A percentile compares a stretch with the other conserved stretches of the same genome.
These are phyloP conservation scores for Harlomillsia oculata DNA, from an alignment of 1,140 invertebrate species.

Conservation along the genomic window DNA sequence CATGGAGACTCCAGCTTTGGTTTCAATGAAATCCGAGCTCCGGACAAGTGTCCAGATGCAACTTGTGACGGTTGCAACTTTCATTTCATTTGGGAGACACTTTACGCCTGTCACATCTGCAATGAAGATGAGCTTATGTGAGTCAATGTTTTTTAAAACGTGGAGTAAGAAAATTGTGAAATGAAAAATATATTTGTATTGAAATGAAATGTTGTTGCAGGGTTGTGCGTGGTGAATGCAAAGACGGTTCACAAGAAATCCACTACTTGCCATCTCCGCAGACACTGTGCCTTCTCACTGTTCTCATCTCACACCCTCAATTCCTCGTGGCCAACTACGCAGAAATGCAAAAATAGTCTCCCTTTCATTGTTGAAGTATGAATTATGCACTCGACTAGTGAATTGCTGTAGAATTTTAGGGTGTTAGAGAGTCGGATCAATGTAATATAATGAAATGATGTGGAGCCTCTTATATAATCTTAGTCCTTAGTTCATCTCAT, in stretches of 20 bases:
- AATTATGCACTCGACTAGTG: too few relatives aligned
- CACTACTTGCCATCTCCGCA: conserved; percentile 46
- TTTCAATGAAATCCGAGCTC: conserved; percentile 39
- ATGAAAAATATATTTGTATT: neutral
- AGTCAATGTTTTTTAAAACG: too few relatives aligned
- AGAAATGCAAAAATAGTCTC: conserved; percentile 38
- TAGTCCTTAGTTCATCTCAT: too few relatives aligned
- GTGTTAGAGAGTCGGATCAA: too few relatives aligned
- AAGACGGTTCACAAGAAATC: conserved; percentile 45
- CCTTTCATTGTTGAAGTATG: conserved; percentile 39
- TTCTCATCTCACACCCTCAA: too few relatives aligned
- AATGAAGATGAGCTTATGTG: conserved; percentile 43
- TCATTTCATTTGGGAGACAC: conserved; percentile 49
- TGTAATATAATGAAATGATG: too few relatives aligned
- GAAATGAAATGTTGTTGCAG: conserved; percentile 30
- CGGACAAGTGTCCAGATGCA: conserved; percentile 50
- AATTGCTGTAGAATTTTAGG: too few relatives aligned
- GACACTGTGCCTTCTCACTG: conserved; percentile 40
- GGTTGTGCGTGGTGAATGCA: conserved; percentile 50
- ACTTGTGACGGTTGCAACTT: conserved; percentile 56
- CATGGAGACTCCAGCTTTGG: neutral
- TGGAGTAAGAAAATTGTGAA: too few relatives aligned
- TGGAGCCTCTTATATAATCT: too few relatives aligned
- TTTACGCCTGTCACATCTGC: conserved; percentile 49
- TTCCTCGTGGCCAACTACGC: conserved; percentile 32